Conservation (phyloP, 2,888 invertebrate species). For the Troides aeacus region DNA sequence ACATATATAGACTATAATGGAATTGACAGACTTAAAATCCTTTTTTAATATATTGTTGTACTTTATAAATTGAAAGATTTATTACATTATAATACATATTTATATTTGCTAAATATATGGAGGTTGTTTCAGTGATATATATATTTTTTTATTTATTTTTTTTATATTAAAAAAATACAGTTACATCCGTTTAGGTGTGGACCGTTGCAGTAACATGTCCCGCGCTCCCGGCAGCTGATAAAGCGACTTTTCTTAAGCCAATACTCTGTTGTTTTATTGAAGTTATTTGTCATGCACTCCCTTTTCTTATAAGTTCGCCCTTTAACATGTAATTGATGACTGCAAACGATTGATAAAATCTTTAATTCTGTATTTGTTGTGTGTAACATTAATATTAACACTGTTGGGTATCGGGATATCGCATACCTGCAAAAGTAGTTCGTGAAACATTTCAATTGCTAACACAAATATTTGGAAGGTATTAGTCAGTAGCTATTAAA, state of each 20-base stretch:
- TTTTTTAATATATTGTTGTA: too few species aligned
- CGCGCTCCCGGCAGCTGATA: constrained; percentile 53
- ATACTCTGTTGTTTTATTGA: constrained; percentile 62
- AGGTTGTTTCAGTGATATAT: neutral
- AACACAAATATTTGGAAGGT: too few species aligned
- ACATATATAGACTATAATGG: too few species aligned
- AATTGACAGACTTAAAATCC: too few species aligned
- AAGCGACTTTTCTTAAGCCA: constrained; percentile 57
- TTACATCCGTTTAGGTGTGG: constrained; percentile 43
- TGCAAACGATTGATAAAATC: constrained; percentile 31
- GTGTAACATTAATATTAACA: neutral
- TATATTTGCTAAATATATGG: too few species aligned
- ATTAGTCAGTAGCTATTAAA: too few species aligned
- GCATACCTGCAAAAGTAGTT: too few species aligned
- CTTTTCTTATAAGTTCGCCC: constrained; percentile 32
- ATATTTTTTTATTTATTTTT: neutral
- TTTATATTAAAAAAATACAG: constrained; percentile 6
- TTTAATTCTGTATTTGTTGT: neutral
- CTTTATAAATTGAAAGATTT: too few species aligned
- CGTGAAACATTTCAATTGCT: too few species aligned
- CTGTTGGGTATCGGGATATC: too few species aligned
- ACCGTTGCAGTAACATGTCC: constrained; percentile 38
- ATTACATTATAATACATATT: too few species aligned
- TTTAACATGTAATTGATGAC: constrained; percentile 35
- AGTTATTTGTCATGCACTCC: constrained; percentile 55